A percentile compares a stretch with the other conserved stretches of the same genome.
Conservation (phyloP, 1,140 invertebrate species). For the Zaprionus vittiger region DNA sequence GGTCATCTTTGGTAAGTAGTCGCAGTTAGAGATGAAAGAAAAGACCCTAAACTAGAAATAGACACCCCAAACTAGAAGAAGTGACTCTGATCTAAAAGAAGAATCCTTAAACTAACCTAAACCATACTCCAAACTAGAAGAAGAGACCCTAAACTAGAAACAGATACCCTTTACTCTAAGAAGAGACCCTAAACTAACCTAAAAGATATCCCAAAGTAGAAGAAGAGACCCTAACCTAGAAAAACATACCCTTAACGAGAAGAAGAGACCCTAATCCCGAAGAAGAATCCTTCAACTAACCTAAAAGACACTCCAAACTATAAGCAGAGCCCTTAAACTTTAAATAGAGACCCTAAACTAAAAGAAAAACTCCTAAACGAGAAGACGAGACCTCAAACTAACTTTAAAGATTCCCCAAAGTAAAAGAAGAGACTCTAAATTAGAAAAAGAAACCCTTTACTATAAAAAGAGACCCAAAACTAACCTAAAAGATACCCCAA, state of each 20-base stretch:
- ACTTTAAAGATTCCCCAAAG: neutral
- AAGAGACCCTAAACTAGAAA: neutral
- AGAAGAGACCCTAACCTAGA: slow-evolving; percentile 7
- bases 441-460: too few relatives aligned
- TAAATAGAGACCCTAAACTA: too few relatives aligned
- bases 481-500: too few relatives aligned
- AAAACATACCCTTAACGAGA: slow-evolving; percentile 7
- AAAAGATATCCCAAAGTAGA: slow-evolving; percentile 15
- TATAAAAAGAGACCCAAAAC: too few relatives aligned
- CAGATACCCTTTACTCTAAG: too few relatives aligned
- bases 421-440: slow-evolving; percentile 4
- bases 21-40: neutral
- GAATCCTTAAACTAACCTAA: too few relatives aligned
- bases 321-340: too few relatives aligned
- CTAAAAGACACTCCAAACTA: too few relatives aligned
- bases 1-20: slow-evolving; percentile 93
- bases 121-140: neutral
- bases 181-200: slow-evolving; percentile 26
- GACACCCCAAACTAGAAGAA: slow-evolving; percentile 10
- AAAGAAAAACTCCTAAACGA: too few relatives aligned
- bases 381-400: too few relatives aligned
- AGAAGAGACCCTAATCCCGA: too few relatives aligned
- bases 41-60: slow-evolving; percentile 12
- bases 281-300: too few relatives aligned
- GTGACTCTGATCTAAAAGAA: neutral